Conservation (phyloP, 2,888 invertebrate genomes). For the Volucella inanis region DNA sequence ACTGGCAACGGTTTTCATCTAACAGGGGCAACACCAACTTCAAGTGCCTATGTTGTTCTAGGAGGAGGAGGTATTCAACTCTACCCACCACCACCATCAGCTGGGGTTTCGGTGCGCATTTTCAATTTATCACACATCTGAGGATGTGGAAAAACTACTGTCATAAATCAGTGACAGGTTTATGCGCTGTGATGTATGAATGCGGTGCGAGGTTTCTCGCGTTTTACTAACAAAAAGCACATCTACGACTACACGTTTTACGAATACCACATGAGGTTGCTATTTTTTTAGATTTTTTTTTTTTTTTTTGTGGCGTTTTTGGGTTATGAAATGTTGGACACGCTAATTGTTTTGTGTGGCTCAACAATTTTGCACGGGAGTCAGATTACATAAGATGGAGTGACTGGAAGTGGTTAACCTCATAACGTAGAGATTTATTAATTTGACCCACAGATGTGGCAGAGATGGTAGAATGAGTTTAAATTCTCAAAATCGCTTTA, state of each 20-base stretch:
- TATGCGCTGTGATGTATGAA: constrained; percentile 67
- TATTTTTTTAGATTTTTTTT: not conserved
- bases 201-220: constrained; percentile 58
- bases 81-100: constrained; percentile 12
- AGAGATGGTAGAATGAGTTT: constrained; percentile 16
- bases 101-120: constrained; percentile 29
- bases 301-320: constrained; percentile 10
- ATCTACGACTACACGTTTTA: no score
- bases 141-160: constrained; percentile 69
- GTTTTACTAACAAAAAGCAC: constrained; percentile 38
- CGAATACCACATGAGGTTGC: no score
- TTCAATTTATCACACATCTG: constrained; percentile 62
- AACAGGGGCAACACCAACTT: not conserved
- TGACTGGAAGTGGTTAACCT: constrained; percentile 47
- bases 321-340: constrained; percentile 54
- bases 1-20: constrained; percentile 51
- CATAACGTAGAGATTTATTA: constrained; percentile 57
- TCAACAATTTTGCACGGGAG: constrained; percentile 63
- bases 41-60: not conserved
- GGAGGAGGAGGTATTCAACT: constrained; percentile 17
- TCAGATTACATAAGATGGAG: constrained; percentile 63
- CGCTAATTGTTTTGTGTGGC: constrained; percentile 61
- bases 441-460: constrained; percentile 60
- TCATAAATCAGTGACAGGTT: constrained; percentile 74
- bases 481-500: constrained; percentile 36